These are phyloP conservation scores for Crotalus horridus DNA, from an alignment of 2,113 vertebrate genomes.

Conservation along the genomic window DNA sequence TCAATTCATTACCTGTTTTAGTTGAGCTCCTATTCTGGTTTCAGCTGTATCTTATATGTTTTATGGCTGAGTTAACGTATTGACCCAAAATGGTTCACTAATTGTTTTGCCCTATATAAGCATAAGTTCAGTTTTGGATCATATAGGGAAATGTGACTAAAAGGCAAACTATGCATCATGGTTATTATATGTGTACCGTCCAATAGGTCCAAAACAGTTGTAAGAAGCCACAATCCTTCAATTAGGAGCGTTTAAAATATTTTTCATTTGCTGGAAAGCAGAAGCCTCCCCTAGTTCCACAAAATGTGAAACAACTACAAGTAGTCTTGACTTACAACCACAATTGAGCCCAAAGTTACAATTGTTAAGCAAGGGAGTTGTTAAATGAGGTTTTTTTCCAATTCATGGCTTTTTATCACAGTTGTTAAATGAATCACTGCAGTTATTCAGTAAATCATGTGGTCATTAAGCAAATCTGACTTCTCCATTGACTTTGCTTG, in stretches of 20 bases:
- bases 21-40: background rate
- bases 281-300: background rate
- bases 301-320: background rate
- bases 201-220: background rate
- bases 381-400: background rate
- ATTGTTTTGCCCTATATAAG: background rate
- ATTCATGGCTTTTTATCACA: background rate
- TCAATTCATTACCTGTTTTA: background rate
- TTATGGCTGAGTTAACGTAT: background rate
- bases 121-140: background rate
- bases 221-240: background rate
- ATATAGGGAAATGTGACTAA: background rate
- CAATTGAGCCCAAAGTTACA: background rate
- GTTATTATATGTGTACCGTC: background rate
- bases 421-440: background rate
- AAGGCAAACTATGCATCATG: background rate
- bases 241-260: background rate
- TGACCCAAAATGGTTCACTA: background rate
- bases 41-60: background rate
- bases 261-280: background rate
- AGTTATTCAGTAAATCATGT: background rate
- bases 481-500: background rate
- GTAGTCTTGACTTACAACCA: background rate
- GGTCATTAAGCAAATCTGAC: background rate
- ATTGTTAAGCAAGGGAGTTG: background rate